A percentile compares a stretch with the other conserved stretches of the same genome.
Conservation (phyloP, 2,113 vertebrate species). For the Melozone crissalis region DNA sequence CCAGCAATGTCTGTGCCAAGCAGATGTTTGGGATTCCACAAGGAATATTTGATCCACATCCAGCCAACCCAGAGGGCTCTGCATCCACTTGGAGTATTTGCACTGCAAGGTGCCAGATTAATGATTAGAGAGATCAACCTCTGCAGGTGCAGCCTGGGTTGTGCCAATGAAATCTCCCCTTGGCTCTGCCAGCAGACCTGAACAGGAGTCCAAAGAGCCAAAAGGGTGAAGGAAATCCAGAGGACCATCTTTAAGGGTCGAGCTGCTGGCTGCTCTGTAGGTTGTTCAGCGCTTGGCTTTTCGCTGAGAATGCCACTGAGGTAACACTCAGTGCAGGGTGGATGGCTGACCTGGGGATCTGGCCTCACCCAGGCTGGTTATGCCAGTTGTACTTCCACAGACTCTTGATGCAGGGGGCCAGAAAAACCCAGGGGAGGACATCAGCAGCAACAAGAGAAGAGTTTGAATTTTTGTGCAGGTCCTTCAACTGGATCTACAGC, state of each 20-base stretch:
- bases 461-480: not conserved
- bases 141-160: not conserved
- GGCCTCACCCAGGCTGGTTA: not conserved
- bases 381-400: not conserved
- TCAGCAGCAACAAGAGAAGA: not conserved
- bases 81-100: not conserved
- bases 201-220: not conserved
- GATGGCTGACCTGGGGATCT: not conserved
- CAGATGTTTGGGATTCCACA: slow-evolving; percentile 17
- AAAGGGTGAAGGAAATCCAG: not conserved
- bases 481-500: not conserved
- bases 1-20: not conserved
- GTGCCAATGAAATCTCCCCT: not conserved
- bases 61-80: not conserved
- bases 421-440: not conserved
- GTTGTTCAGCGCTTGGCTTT: not conserved
- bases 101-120: not conserved
- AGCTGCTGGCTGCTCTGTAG: not conserved
- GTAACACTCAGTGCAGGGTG: not conserved
- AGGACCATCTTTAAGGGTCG: not conserved
- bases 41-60: slow-evolving; percentile 8
- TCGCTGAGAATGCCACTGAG: not conserved
- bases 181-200: not conserved
- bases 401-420: not conserved
- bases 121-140: not conserved